Conservation (phyloP, 2,113 vertebrate genomes). For the Cettia cetti region DNA sequence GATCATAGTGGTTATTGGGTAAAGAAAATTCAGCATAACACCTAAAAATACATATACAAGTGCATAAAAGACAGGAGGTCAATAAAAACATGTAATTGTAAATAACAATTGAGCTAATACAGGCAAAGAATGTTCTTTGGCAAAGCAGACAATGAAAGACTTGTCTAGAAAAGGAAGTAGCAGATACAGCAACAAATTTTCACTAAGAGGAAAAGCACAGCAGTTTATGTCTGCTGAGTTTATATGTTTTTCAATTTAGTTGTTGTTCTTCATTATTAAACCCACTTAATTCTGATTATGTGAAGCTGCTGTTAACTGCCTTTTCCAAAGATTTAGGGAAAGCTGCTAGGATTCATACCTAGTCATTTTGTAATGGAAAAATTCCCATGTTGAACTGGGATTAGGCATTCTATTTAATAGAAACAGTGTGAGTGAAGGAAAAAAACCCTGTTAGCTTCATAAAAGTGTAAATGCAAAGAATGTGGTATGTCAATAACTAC, state of each 20-base stretch:
- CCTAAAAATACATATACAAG: not conserved
- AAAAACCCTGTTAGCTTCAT: not conserved
- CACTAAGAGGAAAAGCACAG: not conserved
- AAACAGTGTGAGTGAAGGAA: not conserved
- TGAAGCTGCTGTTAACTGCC: not conserved
- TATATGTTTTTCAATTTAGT: not conserved
- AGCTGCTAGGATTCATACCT: not conserved
- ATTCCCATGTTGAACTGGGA: not conserved
- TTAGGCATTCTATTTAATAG: not conserved
- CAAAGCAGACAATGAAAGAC: not conserved
- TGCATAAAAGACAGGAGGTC: not conserved
- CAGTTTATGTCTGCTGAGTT: not conserved
- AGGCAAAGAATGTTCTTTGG: not conserved
- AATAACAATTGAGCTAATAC: not conserved
- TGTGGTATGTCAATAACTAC: not conserved
- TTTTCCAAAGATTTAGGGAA: not conserved
- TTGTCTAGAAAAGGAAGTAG: not conserved
- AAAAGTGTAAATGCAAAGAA: not conserved
- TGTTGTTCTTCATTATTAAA: not conserved
- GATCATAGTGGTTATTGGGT: not conserved
- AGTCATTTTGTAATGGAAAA: not conserved
- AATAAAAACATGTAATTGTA: not conserved
- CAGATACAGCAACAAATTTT: not conserved
- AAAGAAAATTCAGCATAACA: not conserved
- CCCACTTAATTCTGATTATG: not conserved